Base-by-base conservation (phyloP, 2,797 vertebrate genomes). In the Scolopax bukidnonensis region DNA sequence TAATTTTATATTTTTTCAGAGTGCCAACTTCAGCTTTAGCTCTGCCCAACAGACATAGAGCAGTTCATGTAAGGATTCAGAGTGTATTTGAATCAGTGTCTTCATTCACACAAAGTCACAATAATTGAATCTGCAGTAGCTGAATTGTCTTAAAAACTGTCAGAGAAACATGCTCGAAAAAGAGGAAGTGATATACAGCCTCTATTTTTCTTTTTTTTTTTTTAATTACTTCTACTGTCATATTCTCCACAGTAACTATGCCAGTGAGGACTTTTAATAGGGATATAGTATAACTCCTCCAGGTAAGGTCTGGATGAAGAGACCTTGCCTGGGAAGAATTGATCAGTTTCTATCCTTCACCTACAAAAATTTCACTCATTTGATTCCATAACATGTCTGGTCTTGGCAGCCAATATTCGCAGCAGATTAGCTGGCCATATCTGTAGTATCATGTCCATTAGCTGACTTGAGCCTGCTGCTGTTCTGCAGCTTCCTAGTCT, bases 311-410 rank as follows among this genome's bases (percentile, higher is more conserved):
- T 12, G 19, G 18, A 16, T 61, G 12, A 36, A 40, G 5, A 65
- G 18, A 50, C 8, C 2, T 1, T 57, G 9, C 16, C 9, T 51
- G 15, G 10, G 27, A 30, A 53, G 40, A 14, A 57, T 10, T 0
- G 0, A 6, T 36, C 32, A 28, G 10, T 19, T 84, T 70, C n/a
- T 71, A 9, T 56, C 25, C 9, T 61, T n/a, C n/a, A 30, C 23
- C 21, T 45, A 12, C 12, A 67, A 70, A 13, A 40, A 40, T 36
- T 81, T 33, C 0, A 16, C 10, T 70, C 7, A 6, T 59, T 81
- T 67, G 11, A 16, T 43, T 61, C n/a, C 12, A 7, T 51, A 53
- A 41, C 7, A 12, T 3, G 7, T 47, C 19, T 38, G 18, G 11
- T 24, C 12, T 40, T 54, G 59, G 28, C 3, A 8, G 12, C 18